Evolutionary conservation across 2,888 invertebrate genomes (phyloP), one percentile per base, ranked within the genome.

Genomic region (Apomyelois bistriatella): DNA sequence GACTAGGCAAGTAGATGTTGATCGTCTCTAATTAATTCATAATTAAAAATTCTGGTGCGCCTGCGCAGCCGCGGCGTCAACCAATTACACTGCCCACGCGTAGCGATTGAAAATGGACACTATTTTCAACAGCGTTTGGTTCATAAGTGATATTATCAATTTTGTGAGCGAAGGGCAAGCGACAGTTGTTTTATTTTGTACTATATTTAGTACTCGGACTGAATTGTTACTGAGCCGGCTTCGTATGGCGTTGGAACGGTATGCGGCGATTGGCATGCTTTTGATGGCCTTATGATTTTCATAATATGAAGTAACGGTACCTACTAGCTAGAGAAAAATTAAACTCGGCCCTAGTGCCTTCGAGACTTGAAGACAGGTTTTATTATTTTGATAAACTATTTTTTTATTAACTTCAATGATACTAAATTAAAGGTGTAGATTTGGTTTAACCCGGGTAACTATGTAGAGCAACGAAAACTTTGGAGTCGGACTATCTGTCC

Each of bases 1-100:
- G 75, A 82, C 87, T 85, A 83, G 76, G 79, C 85, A 81, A 82
- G 76, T 81, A 79, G 75, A 79, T 87, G 86, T 82, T 86, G 85
- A 82, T 85, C 82, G 82, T 77, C 74, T 76, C 81, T 86, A 88
- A 90, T 89, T 88, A 88, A 90, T 90, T 88, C 89, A 88, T 88
- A 87, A 89, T 90, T 90, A 89, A 89, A 89, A 89, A 88, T 89
- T 87, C 88, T 85, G 84, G 79, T 86, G 82, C 87, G 85, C 82
- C 79, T 74, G 84, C 84, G 84, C 85, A 77, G 76, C 72, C 81
- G 76, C 77, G 74, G 79, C 74, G 74, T 79, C 85, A 73, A 82
- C 84, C 85, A 87, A 88, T 88, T 86, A 85, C 74, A 58, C 73
- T 70, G 69, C 72, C 71, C 67, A 72, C 75, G 63, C 68, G 57